Evolutionary conservation across 1,140 invertebrate genomes (phyloP).

Genomic region (Musca domestica): DNA sequence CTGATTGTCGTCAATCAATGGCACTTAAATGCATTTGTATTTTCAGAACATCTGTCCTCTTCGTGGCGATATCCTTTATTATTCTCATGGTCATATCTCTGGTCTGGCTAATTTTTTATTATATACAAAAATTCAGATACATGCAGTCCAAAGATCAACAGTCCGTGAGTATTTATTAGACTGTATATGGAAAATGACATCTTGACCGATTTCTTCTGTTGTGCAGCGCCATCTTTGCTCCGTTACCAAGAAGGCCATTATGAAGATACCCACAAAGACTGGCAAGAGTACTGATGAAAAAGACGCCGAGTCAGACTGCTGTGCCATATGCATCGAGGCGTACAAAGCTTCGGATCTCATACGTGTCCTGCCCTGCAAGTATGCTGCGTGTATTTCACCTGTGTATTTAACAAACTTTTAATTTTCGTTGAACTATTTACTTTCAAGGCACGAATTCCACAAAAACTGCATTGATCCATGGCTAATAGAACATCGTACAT

Average conservation of each 20-base stretch:
- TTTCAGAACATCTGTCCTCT: slow-evolving; percentile 80
- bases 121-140: slow-evolving; percentile 88
- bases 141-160: slow-evolving; percentile 81
- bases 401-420: no score
- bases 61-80: slow-evolving; percentile 92
- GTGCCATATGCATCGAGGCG: slow-evolving; percentile 88
- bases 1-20: no score
- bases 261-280: slow-evolving; percentile 84
- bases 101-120: slow-evolving; percentile 93
- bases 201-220: slow-evolving; percentile 17
- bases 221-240: slow-evolving; percentile 78
- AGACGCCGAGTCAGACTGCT: slow-evolving; percentile 82
- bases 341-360: slow-evolving; percentile 82
- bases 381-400: slow-evolving; percentile 54
- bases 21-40: no score
- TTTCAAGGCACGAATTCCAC: slow-evolving; percentile 85
- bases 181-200: not conserved
- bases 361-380: slow-evolving; percentile 85
- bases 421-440: no score
- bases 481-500: slow-evolving; percentile 88
- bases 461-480: slow-evolving; percentile 93
- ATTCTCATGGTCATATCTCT: slow-evolving; percentile 91
- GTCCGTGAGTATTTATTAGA: slow-evolving; percentile 35
- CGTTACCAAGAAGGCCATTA: slow-evolving; percentile 86
- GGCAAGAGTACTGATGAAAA: slow-evolving; percentile 77